A percentile compares a stretch with the other conserved stretches of the same genome.
Conservation (phyloP, 2,797 vertebrate species). For the Malacoraja senta region DNA sequence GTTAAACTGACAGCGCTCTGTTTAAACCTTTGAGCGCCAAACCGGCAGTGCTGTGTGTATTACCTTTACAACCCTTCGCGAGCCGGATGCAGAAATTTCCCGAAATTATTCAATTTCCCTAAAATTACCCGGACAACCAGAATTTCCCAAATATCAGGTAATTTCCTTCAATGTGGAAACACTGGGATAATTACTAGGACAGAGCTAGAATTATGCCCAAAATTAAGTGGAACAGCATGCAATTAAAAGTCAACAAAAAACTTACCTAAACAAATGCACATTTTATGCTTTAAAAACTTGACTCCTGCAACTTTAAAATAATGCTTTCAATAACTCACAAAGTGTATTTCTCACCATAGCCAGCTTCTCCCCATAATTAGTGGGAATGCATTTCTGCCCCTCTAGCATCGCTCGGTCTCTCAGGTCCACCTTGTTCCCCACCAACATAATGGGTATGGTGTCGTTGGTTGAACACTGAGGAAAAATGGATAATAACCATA, state of each 20-base stretch:
- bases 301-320: background rate
- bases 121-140: no score
- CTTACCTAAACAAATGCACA: background rate
- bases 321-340: background rate
- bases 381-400: constrained; percentile 65
- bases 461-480: constrained; percentile 70
- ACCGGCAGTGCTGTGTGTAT: no score
- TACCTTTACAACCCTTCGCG: no score
- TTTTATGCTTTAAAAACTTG: background rate
- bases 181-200: background rate
- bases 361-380: constrained; percentile 82
- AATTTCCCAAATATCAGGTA: no score
- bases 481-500: constrained; percentile 33
- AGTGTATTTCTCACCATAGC: constrained; percentile 73
- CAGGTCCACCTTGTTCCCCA: constrained; percentile 91
- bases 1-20: no score
- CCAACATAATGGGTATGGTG: constrained; percentile 87
- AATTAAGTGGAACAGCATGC: background rate
- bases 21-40: no score
- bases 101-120: no score
- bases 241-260: background rate
- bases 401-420: constrained; percentile 57
- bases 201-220: background rate
- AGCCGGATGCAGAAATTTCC: no score
- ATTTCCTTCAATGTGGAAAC: no score